Evolutionary conservation across 2,113 vertebrate genomes (phyloP).

Genomic region (Apodemus sylvaticus): DNA sequence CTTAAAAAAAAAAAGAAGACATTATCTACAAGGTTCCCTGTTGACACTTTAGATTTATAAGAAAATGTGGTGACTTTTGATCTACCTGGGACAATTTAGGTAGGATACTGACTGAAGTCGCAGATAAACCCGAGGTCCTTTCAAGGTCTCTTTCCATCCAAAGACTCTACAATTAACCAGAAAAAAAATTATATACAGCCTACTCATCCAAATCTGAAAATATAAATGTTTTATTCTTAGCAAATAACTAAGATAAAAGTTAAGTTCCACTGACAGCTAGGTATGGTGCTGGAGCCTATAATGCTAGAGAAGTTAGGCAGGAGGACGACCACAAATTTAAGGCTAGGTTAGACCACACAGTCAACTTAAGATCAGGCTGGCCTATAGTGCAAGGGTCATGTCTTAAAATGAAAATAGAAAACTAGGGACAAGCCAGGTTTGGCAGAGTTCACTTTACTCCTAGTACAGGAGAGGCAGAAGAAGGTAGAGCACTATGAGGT

Average conservation of each 20-base stretch:
- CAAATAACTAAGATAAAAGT: slow-evolving; percentile 57
- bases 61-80: slow-evolving; percentile 56
- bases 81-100: slow-evolving; percentile 70
- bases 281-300: background rate
- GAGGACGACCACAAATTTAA: background rate
- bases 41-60: slow-evolving; percentile 37
- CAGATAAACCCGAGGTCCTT: slow-evolving; percentile 62
- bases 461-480: background rate
- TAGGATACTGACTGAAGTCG: slow-evolving; percentile 70
- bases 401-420: background rate
- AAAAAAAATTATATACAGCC: slow-evolving; percentile 56
- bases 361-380: background rate
- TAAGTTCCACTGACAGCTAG: background rate
- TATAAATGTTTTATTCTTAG: slow-evolving; percentile 36
- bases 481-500: background rate
- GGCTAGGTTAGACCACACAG: background rate
- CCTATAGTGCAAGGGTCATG: too few relatives aligned
- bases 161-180: slow-evolving; percentile 68
- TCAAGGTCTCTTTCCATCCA: slow-evolving; percentile 73
- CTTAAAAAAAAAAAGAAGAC: slow-evolving; percentile 55
- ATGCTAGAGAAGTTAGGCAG: background rate
- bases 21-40: background rate
- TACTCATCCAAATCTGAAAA: slow-evolving; percentile 53
- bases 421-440: background rate
- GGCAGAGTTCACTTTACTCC: background rate